These are phyloP conservation scores for Colletes latitarsis DNA, from an alignment of 1,140 invertebrate species.

Conservation along the genomic window DNA sequence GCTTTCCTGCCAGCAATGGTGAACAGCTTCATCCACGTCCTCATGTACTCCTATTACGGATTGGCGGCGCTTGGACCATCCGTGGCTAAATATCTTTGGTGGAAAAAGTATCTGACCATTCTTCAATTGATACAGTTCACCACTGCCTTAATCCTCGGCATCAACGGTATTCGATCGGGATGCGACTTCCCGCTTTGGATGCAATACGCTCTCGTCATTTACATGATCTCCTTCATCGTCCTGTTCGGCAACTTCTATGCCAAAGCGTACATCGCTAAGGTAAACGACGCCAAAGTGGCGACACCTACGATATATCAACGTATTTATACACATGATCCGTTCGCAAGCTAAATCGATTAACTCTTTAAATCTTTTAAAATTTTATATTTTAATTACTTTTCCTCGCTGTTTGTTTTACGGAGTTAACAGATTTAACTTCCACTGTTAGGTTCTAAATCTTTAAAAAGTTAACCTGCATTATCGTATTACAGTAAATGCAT, in stretches of 20 bases:
- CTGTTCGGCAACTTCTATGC: constrained; percentile 96
- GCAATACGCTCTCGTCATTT: constrained; percentile 94
- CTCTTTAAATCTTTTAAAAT: no score
- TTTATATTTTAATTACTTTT: no score
- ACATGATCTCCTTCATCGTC: constrained; percentile 95
- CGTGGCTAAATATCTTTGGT: constrained; percentile 92
- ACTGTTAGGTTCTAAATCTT: no score
- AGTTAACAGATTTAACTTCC: no score
- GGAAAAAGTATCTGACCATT: constrained; percentile 96
- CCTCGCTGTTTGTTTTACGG: no score
- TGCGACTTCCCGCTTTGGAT: constrained; percentile 97
- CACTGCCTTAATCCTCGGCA: constrained; percentile 90
- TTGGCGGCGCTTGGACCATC: constrained; percentile 90
- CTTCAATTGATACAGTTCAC: constrained; percentile 94
- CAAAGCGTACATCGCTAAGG: constrained; percentile 89
- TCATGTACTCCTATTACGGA: constrained; percentile 97
- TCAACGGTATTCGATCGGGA: constrained; percentile 90
- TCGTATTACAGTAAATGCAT: no score
- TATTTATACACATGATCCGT: background rate
- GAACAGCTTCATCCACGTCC: constrained; percentile 94
- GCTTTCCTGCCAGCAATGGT: constrained; percentile 93
- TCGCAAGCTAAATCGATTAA: no score
- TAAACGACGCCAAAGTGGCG: constrained; percentile 70
- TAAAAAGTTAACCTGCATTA: no score
- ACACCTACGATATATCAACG: background rate